Base-by-base conservation (phyloP, 2,888 invertebrate species). In the Brachynemurus nebulosus region DNA sequence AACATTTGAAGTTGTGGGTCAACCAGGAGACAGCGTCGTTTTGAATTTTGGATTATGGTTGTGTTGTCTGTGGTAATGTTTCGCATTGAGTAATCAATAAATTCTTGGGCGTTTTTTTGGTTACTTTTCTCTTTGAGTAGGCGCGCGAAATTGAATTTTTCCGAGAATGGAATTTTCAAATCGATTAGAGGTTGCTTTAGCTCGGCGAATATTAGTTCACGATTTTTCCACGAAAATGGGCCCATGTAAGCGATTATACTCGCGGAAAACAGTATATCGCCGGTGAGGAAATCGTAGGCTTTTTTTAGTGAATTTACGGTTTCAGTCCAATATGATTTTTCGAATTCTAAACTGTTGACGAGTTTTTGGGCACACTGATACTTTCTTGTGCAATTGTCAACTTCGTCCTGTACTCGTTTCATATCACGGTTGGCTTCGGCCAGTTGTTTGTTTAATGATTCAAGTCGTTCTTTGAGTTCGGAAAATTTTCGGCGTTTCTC, bases 161-260 rank as follows among this genome's bases (percentile, higher is more conserved):
- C 38, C 78, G 75, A 44, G 93, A 78, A 20, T 76, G 76, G 60
- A 79, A 93, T 11, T 69, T 65, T 67, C 0, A 88, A 86, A 56
- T 82, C 82, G 1, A 91, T 88, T 58, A 93, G 88, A 4, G 77
- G 64, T 47, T 81, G 65, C 17, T 70, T 62, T 49, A 74, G 69
- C 4, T 83, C 77, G 35, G 70, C n/a, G 66, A 57, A 47, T 79
- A 77, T 92, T 92, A 92, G 49, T 81, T 75, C 0, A 64, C 61
- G 2, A 80, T 70, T 40, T 78, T 75, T 70, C 40, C 79, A 71
- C 5, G 86, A 88, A 54, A 90, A 86, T 0, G 91, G 84, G 0
- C 90, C 81, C 42, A 95, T 69, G 64, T 95, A 95, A 0, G 91
- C 85, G 51, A 93, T 89, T 30, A 90, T 76, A 12, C 86, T 92